These are phyloP conservation scores for Grallaria varia DNA, from an alignment of 2,113 vertebrate genomes.

Conservation along the genomic window DNA sequence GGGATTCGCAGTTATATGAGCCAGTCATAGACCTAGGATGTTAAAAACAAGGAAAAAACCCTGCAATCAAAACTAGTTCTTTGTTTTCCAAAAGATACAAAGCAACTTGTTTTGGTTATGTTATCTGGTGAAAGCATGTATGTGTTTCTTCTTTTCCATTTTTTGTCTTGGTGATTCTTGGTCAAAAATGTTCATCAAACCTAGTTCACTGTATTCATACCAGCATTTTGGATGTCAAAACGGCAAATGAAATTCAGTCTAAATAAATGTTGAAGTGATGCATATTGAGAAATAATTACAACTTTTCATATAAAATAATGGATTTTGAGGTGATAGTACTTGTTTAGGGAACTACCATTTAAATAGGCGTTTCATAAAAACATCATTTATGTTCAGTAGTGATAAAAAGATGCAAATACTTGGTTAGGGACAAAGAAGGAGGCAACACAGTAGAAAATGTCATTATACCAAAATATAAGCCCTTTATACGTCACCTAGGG, in stretches of 20 bases:
- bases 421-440: not conserved
- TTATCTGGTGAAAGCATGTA: not conserved
- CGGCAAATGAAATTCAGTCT: not conserved
- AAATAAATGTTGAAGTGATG: not conserved
- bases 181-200: not conserved
- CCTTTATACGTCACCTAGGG: accelerated
- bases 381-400: not conserved
- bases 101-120: not conserved
- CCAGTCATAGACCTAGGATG: not conserved
- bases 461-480: not conserved
- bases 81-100: not conserved
- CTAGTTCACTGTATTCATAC: not conserved
- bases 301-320: not conserved
- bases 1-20: not conserved
- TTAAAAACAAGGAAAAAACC: not conserved
- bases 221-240: not conserved
- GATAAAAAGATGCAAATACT: not conserved
- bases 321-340: not conserved
- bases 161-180: not conserved
- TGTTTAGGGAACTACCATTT: not conserved
- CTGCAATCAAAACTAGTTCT: not conserved
- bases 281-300: not conserved
- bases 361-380: not conserved
- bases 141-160: not conserved
- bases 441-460: not conserved